Percentiles rank a stretch among this genome's conserved stretches.
Evolutionary conservation across 2,888 invertebrate species (phyloP).

Genomic region (Linyphia triangularis): DNA sequence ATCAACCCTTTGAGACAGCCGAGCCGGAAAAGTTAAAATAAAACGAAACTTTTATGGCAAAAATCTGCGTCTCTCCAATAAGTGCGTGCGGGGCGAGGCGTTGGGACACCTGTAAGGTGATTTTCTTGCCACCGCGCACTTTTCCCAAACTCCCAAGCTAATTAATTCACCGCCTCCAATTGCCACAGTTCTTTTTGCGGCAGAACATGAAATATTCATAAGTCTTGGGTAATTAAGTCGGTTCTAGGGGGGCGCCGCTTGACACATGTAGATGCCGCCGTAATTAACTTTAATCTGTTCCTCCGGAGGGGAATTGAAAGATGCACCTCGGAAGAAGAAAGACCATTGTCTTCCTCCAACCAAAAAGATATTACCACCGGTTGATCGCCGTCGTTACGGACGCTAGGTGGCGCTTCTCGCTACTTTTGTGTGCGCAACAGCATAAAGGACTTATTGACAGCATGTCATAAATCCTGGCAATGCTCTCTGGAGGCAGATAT

Average conservation of each 20-base stretch:
- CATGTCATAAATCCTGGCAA: slow-evolving; percentile 73
- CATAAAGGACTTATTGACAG: slow-evolving; percentile 72
- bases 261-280: slow-evolving; percentile 73
- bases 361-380: slow-evolving; percentile 73
- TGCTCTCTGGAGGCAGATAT: slow-evolving; percentile 48
- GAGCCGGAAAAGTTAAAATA: slow-evolving; percentile 14
- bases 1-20: slow-evolving; percentile 45
- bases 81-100: not conserved
- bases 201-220: slow-evolving; percentile 75
- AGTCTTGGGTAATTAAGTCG: slow-evolving; percentile 74
- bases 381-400: slow-evolving; percentile 65
- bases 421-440: slow-evolving; percentile 4
- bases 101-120: slow-evolving; percentile 73
- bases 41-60: slow-evolving; percentile 47
- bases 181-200: slow-evolving; percentile 57
- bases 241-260: slow-evolving; percentile 46
- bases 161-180: slow-evolving; percentile 66
- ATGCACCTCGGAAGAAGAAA: slow-evolving; percentile 63
- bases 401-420: slow-evolving; percentile 50
- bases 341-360: slow-evolving; percentile 65
- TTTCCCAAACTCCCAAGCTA: slow-evolving; percentile 67
- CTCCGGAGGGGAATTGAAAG: slow-evolving; percentile 62
- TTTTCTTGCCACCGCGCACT: slow-evolving; percentile 41
- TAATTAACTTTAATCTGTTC: slow-evolving; percentile 75
- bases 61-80: slow-evolving; percentile 26